A percentile compares a stretch with the other conserved stretches of the same genome.
These are phyloP conservation scores for Netelia melanura DNA, from an alignment of 2,888 invertebrate genomes.

Conservation along the genomic window DNA sequence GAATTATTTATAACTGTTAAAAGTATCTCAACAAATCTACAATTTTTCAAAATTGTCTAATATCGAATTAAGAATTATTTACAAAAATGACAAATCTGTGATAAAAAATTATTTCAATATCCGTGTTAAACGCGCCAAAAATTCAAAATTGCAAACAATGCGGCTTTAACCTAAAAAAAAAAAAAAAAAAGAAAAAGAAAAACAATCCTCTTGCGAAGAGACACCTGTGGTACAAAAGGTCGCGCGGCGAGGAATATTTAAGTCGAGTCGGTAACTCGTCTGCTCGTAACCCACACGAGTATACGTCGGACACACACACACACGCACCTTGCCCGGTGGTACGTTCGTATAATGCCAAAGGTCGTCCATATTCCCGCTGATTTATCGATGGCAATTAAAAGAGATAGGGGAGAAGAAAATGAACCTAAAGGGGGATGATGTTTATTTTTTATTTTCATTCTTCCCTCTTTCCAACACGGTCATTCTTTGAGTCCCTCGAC, in stretches of 20 bases:
- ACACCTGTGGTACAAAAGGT: constrained; percentile 39
- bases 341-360: constrained; percentile 11
- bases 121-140: too few relatives aligned
- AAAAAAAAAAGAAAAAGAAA: too few relatives aligned
- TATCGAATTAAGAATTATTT: too few relatives aligned
- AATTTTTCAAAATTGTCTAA: too few relatives aligned
- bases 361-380: constrained; percentile 34
- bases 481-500: constrained; percentile 8
- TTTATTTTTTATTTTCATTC: constrained; percentile 10
- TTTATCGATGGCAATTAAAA: constrained; percentile 42
- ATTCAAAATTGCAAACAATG: too few relatives aligned
- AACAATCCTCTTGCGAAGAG: neutral
- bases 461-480: neutral
- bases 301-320: neutral
- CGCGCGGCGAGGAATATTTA: constrained; percentile 12
- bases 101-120: too few relatives aligned
- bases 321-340: neutral
- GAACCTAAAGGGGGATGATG: constrained; percentile 20
- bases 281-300: neutral
- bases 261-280: neutral
- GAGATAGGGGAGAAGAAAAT: constrained; percentile 26
- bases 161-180: too few relatives aligned
- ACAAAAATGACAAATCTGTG: too few relatives aligned
- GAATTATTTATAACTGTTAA: too few relatives aligned
- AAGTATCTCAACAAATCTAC: too few relatives aligned